Conservation (phyloP, 2,797 vertebrate species). For the Alcedo quadribrachys region DNA sequence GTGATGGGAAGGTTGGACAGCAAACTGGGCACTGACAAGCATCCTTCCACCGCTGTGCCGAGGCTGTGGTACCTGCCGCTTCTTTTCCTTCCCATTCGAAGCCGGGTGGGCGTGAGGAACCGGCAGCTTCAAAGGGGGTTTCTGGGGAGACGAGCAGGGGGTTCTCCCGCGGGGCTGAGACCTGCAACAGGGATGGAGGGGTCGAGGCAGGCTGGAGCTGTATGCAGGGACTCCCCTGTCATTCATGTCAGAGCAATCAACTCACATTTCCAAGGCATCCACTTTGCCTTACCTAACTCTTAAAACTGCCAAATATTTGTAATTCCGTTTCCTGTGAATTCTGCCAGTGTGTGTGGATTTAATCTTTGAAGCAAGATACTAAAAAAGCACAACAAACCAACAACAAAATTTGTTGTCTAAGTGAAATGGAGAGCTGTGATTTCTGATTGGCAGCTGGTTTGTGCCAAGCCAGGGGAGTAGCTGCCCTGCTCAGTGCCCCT, state of each 20-base stretch:
- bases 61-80: neutral
- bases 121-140: neutral
- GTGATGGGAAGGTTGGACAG: neutral
- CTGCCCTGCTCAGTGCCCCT: neutral
- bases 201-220: neutral
- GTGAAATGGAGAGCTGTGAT: neutral
- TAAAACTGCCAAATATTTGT: neutral
- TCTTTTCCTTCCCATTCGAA: neutral
- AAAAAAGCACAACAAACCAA: neutral
- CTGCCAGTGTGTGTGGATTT: neutral
- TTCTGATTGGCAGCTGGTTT: neutral
- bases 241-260: fast-evolving
- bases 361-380: neutral
- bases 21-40: neutral
- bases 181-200: neutral
- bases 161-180: neutral
- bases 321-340: neutral
- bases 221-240: neutral
- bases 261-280: neutral
- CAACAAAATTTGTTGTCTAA: neutral
- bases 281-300: neutral
- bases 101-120: neutral
- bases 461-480: neutral
- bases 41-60: neutral
- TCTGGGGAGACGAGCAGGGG: neutral